Evolutionary conservation across 2,113 vertebrate genomes (phyloP), one percentile per base, ranked within the genome.

Genomic region (Uria aalge): DNA sequence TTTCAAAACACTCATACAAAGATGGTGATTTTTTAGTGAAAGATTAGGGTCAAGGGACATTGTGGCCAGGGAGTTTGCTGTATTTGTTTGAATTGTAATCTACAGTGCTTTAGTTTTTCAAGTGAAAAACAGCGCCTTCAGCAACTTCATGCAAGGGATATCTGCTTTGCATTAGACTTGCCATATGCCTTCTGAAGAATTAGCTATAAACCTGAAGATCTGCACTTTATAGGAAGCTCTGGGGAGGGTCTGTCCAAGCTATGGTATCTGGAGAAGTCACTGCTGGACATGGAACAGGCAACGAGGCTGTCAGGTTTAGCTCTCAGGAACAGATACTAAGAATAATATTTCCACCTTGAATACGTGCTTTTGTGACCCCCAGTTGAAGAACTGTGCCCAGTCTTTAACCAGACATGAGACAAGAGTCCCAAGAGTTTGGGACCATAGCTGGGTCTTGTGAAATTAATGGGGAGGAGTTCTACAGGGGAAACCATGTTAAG

Each of bases 161-260:
- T 87, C 78, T 96, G 90, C 71, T 90, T 94, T 92, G 74, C 75
- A 45, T 94, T 82, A 90, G 60, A 64, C 30, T 91, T 89, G 45
- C 62, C 27, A 20, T 67, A 85, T n/a, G 17, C 21, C 47, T 90
- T 81, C 78, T 93, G 59, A 93, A 83, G 55, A 88, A 85, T 94
- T 68, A 75, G 52, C 80, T 87, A 45, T 36, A 87, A 94, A 64
- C 30, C 20, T 78, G 40, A 69, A 87, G 40, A 82, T 50, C 52
- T 85, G 30, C 36, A 32, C 36, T 94, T 85, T 52, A 88, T 43
- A 56, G 91, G 73, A 95, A 94, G 41, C n/a, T 89, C 63, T 84
- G 83, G 52, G 45, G 91, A 72, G 52, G 57, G 62, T 85, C 66
- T 85, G 48, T 82, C 62, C 26, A 92, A 87, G 52, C 38, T 91